A percentile compares a stretch with the other conserved stretches of the same genome.
These are phyloP conservation scores for Pseudomyrmex flavicornis DNA, from an alignment of 1,140 invertebrate genomes.

Conservation along the genomic window DNA sequence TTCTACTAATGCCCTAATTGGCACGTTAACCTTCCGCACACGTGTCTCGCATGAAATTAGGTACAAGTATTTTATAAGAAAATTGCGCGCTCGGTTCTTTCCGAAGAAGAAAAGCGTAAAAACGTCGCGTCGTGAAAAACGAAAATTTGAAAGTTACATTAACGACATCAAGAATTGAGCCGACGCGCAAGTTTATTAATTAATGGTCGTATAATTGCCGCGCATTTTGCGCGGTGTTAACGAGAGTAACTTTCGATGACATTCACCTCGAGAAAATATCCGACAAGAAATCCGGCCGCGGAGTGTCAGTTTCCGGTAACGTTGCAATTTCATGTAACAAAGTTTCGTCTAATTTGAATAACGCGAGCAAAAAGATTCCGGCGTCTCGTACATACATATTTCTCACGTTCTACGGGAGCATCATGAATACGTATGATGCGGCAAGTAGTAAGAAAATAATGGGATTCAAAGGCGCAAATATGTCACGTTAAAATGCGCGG, in stretches of 20 bases:
- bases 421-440: conserved; percentile 61
- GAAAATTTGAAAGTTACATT: conserved; percentile 9
- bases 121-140: not conserved
- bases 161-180: not conserved
- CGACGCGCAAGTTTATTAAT: not conserved
- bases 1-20: conserved; percentile 32
- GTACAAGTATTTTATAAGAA: not conserved
- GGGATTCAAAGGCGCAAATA: conserved; percentile 62
- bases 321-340: conserved; percentile 41
- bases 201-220: not conserved
- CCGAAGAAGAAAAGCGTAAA: not conserved
- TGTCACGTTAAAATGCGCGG: conserved; percentile 56
- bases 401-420: conserved; percentile 35
- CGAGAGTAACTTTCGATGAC: conserved; percentile 2
- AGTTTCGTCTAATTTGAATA: conserved; percentile 57
- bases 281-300: conserved; percentile 27
- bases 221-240: conserved; percentile 20
- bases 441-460: conserved; percentile 60
- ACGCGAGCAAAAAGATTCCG: conserved; percentile 35
- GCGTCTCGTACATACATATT: conserved; percentile 18
- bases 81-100: not conserved
- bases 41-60: conserved; percentile 3
- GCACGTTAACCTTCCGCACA: conserved; percentile 1
- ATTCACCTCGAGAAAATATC: not conserved
- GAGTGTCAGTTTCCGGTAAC: conserved; percentile 20